Conservation (phyloP, 2,888 invertebrate genomes). For the Hemistola chrysoprasaria region DNA sequence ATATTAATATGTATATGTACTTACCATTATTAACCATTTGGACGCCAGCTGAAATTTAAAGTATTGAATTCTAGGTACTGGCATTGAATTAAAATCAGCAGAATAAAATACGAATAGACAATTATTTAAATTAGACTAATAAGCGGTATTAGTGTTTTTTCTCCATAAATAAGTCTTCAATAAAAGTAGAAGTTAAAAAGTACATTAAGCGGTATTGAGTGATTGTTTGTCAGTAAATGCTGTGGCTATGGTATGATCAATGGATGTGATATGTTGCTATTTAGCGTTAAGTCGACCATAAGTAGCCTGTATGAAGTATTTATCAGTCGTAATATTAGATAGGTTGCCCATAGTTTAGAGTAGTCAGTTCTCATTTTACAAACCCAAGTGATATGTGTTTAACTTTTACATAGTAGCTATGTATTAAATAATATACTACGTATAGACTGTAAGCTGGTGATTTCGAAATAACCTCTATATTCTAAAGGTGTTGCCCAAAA, state of each 20-base stretch:
- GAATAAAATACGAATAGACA: slow-evolving; percentile 19
- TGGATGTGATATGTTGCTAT: slow-evolving; percentile 78
- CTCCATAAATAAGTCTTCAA: slow-evolving; percentile 22
- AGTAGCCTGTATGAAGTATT: slow-evolving; percentile 69
- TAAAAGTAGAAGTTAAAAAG: slow-evolving; percentile 28
- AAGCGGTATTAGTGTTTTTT: slow-evolving; percentile 17
- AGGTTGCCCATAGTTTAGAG: slow-evolving; percentile 64
- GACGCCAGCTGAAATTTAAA: too few species aligned
- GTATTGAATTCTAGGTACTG: too few species aligned
- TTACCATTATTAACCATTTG: slow-evolving; percentile 12
- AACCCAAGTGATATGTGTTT: slow-evolving; percentile 49
- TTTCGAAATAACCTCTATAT: too few species aligned
- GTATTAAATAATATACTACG: slow-evolving; percentile 43
- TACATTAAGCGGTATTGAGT: slow-evolving; percentile 33
- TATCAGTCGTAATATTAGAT: slow-evolving; percentile 75
- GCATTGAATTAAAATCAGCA: slow-evolving; percentile 9
- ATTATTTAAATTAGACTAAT: slow-evolving; percentile 17
- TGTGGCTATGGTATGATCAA: slow-evolving; percentile 66
- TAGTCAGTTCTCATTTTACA: slow-evolving; percentile 60
- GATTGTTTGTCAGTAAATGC: slow-evolving; percentile 43
- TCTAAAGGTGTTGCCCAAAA: too few species aligned
- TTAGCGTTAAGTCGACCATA: slow-evolving; percentile 63
- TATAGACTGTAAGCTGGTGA: slow-evolving; percentile 4
- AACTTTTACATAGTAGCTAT: slow-evolving; percentile 40
- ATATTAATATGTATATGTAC: too few species aligned